These are phyloP conservation scores for Rhopalosiphum nymphaeae DNA, from an alignment of 2,888 invertebrate species.

Conservation along the genomic window DNA sequence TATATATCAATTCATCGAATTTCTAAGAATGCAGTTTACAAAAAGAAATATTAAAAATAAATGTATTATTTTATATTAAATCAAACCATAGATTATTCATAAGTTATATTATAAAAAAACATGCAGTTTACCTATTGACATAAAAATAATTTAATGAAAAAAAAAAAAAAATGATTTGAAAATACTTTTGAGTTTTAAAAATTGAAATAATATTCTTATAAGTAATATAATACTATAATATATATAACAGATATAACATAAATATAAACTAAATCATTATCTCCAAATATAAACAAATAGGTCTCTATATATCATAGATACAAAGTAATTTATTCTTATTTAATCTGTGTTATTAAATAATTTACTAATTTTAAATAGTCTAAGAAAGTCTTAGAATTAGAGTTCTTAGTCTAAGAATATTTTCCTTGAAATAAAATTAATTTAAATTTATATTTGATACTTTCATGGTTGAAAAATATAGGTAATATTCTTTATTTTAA, in stretches of 20 bases:
- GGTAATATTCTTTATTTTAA: background rate
- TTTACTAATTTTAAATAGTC: background rate
- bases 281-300: background rate
- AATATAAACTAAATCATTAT: background rate
- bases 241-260: background rate
- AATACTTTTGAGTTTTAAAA: background rate
- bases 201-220: background rate
- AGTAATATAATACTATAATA: no score
- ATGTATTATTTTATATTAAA: background rate
- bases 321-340: background rate
- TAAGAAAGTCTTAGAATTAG: no score
- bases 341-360: background rate
- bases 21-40: background rate
- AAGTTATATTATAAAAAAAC: background rate
- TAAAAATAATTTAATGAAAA: background rate
- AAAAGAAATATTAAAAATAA: background rate
- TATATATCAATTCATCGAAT: background rate
- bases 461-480: background rate
- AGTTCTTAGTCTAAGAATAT: background rate
- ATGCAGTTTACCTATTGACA: background rate
- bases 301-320: background rate
- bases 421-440: background rate
- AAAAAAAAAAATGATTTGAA: no score
- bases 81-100: background rate
- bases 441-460: background rate